Evolutionary conservation across 2,888 invertebrate genomes (phyloP).

Genomic region (Hirtodrosophila confusa): DNA sequence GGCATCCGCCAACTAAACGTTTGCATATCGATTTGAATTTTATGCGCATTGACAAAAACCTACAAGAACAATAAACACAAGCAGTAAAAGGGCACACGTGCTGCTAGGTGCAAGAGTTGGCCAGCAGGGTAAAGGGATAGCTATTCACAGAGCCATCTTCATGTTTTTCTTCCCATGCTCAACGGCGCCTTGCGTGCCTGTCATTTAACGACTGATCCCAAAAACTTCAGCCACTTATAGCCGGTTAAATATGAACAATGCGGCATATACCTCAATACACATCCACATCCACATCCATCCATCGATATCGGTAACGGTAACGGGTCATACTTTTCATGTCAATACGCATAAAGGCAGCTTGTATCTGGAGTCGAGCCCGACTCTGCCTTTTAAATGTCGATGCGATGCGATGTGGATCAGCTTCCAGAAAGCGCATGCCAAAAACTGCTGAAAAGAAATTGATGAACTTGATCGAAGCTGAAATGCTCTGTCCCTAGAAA

Average conservation of each 20-base stretch:
- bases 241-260: conserved; percentile 60
- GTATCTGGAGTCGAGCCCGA: conserved; percentile 27
- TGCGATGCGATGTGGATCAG: conserved; percentile 53
- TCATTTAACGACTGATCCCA: conserved; percentile 66
- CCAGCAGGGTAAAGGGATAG: conserved; percentile 13
- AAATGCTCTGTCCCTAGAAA: conserved; percentile 41
- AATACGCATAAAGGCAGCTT: conserved; percentile 71
- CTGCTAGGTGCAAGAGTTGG: conserved; percentile 25
- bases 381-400: not conserved
- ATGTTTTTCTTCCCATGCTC: conserved; percentile 22
- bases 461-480: not conserved
- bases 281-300: conserved; percentile 22
- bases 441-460: conserved; percentile 15
- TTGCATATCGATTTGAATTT: conserved; percentile 76
- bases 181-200: conserved; percentile 78
- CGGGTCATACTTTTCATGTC: conserved; percentile 74
- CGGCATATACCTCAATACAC: conserved; percentile 50
- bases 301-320: conserved; percentile 21
- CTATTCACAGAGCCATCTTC: conserved; percentile 24
- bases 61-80: conserved; percentile 19
- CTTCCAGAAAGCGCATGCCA: conserved; percentile 71
- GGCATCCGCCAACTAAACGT: conserved; percentile 65
- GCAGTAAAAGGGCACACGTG: conserved; percentile 54
- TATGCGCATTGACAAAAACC: conserved; percentile 60
- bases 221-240: conserved; percentile 58